These are phyloP conservation scores for Tragulus kanchil DNA, from an alignment of 2,113 vertebrate genomes.

Conservation along the genomic window DNA sequence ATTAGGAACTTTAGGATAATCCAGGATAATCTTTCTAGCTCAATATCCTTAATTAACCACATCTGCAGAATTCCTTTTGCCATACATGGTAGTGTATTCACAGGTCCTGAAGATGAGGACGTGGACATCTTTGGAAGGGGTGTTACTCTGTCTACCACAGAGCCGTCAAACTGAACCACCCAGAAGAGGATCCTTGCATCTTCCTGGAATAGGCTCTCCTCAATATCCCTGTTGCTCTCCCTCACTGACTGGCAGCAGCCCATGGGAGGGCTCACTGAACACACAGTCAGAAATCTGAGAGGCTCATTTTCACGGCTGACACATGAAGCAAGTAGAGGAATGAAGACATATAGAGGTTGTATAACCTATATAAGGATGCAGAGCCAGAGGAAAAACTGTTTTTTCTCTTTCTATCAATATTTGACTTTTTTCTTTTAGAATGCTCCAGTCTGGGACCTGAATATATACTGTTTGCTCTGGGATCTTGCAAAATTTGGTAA, in stretches of 20 bases:
- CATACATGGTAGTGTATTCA: neutral
- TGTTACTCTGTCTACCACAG: neutral
- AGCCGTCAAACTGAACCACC: neutral
- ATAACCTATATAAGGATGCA: neutral
- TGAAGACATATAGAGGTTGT: neutral
- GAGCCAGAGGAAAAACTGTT: neutral
- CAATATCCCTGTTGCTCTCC: neutral
- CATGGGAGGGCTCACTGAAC: neutral
- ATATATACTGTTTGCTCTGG: neutral
- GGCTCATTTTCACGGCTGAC: neutral
- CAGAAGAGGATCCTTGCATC: neutral
- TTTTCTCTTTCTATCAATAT: neutral
- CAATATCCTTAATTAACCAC: neutral
- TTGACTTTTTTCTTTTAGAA: neutral
- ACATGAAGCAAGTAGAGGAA: neutral
- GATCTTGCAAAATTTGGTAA: neutral
- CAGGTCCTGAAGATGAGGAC: neutral
- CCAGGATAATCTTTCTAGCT: neutral
- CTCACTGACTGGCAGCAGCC: neutral
- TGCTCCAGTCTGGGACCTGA: neutral
- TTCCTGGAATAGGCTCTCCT: neutral
- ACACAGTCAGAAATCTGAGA: neutral
- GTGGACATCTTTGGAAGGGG: neutral
- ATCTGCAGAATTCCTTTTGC: neutral
- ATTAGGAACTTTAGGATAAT: neutral